Evolutionary conservation across 2,797 vertebrate genomes (phyloP).

Genomic region (Gymnothorax javanicus): DNA sequence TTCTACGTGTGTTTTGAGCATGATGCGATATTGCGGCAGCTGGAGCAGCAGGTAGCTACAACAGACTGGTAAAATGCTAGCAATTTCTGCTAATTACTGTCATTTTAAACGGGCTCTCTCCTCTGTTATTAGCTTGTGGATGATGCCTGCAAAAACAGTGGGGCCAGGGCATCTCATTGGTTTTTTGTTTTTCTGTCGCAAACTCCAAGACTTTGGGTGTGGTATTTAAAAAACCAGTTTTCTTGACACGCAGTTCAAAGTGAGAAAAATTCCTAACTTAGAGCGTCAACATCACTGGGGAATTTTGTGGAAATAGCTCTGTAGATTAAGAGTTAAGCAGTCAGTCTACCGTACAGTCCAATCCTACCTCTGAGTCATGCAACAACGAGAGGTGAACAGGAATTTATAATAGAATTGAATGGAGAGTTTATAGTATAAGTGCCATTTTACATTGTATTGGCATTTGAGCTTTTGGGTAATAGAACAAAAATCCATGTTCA

Average conservation of each 20-base stretch:
- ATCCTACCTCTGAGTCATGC: background rate
- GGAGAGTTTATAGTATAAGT: background rate
- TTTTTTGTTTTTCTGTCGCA: background rate
- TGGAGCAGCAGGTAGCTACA: background rate
- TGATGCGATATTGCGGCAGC: background rate
- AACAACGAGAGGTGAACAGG: background rate
- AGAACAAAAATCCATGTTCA: background rate
- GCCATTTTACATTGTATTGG: background rate
- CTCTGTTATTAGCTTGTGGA: background rate
- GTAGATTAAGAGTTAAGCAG: background rate
- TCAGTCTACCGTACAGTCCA: background rate
- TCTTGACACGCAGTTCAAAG: background rate
- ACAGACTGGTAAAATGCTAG: background rate
- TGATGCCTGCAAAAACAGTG: background rate
- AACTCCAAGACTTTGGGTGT: background rate
- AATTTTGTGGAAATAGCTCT: background rate
- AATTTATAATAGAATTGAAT: background rate
- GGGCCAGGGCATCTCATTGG: background rate
- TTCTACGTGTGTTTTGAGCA: background rate
- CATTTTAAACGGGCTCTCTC: background rate
- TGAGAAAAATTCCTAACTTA: background rate
- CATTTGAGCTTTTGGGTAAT: background rate
- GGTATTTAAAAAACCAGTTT: background rate
- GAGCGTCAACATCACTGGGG: background rate
- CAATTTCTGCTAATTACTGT: conserved; percentile 5